A percentile compares a stretch with the other conserved stretches of the same genome.
These are phyloP conservation scores for Brachionus manjavacas DNA, from an alignment of 1,140 invertebrate species.

Conservation along the genomic window DNA sequence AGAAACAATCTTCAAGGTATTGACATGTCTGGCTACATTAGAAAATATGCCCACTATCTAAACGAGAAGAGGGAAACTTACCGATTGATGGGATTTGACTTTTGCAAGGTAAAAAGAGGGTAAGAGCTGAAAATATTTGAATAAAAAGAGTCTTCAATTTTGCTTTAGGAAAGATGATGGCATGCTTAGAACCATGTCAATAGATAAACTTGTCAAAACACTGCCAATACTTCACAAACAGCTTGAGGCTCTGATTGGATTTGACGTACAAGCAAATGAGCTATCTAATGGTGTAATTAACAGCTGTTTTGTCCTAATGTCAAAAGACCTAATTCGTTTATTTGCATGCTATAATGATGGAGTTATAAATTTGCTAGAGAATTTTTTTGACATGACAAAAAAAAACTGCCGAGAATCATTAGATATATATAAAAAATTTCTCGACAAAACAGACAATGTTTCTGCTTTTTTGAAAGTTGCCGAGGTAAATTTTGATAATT, in stretches of 20 bases:
- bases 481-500: conserved; percentile 62
- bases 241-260: conserved; percentile 88
- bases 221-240: conserved; percentile 89
- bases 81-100: conserved; percentile 95
- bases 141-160: conserved; percentile 13
- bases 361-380: conserved; percentile 87
- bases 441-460: conserved; percentile 95
- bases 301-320: conserved; percentile 94
- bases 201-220: conserved; percentile 93
- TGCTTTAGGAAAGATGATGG: conserved; percentile 85
- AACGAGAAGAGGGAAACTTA: conserved; percentile 98
- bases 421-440: conserved; percentile 97
- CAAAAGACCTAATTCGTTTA: conserved; percentile 93
- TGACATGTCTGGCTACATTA: conserved; percentile 98
- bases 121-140: conserved; percentile 59
- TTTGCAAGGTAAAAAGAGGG: conserved; percentile 99
- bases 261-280: conserved; percentile 82
- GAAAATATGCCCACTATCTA: conserved; percentile 94
- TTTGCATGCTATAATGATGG: conserved; percentile 99
- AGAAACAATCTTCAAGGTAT: conserved; percentile 69
- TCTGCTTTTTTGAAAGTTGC: conserved; percentile 96
- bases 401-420: conserved; percentile 90
- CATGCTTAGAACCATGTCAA: conserved; percentile 87
- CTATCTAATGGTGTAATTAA: conserved; percentile 97
- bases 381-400: conserved; percentile 99